Base-by-base conservation (phyloP, 2,113 vertebrate genomes). In the Phyllostomus hastatus region DNA sequence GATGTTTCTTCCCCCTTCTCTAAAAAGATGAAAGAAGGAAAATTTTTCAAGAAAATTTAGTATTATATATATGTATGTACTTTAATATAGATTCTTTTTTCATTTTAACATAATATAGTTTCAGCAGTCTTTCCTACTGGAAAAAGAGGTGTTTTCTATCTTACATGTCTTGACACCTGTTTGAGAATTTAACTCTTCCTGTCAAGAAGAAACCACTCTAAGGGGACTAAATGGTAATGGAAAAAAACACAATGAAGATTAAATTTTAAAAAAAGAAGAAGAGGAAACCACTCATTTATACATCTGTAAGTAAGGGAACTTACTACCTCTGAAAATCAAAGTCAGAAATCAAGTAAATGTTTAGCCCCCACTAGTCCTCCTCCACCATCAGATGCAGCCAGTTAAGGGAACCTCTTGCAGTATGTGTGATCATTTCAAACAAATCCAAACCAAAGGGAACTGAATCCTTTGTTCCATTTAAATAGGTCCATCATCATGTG, bases 361-460 rank as follows among this genome's bases (percentile, higher is more conserved):
- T 80, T 26, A 88, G 52, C 33, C 50, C 48, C 73, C 69, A 33
- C n/a, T 52, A 88, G 35, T 35, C 46, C 11, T 66, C 43, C 16
- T 69, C 67, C 17, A 17, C 28, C 59, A 95, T 59, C 19, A 87
- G 70, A 73, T 57, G 7, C 17, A 95, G 46, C 6, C 26, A 41
- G 43, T 67, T 48, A 84, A 75, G 9, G 48, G 57, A 92, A 90
- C 17, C 57, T 48, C 59, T 69, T 76, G 5, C 7, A 46, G 5
- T 38, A 33, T 67, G 38, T 67, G 38, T 64, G 46, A 82, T 81
- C 20, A 78, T 59, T 95, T 94, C 94, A 70, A 61, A 66, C 50
- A 83, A 67, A 97, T 54, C n/a, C 66, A 64, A 87, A 92, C 69
- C 72, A 91, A 59, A 81, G 46, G 35, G 64, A 83, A 85, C 50